Percentiles rank a stretch among this genome's conserved stretches.
Conservation (phyloP, 2,888 invertebrate species). For the Dasypogon diadema region DNA sequence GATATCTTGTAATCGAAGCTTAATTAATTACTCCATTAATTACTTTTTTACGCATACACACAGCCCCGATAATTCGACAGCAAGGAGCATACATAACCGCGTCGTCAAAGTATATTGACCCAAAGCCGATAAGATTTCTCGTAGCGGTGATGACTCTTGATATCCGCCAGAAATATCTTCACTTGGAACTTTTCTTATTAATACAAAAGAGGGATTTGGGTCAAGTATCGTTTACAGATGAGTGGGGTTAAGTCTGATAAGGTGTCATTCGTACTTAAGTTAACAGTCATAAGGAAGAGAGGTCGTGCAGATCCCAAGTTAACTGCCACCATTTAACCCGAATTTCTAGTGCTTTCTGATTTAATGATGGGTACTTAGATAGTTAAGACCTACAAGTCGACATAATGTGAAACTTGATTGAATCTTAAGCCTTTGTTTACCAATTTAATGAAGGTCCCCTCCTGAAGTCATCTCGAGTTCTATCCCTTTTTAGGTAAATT, state of each 20-base stretch:
- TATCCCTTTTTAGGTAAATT: neutral
- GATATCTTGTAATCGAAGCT: no score
- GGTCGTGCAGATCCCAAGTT: no score
- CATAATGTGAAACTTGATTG: no score
- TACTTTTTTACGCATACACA: slow-evolving; percentile 3
- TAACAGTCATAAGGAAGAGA: neutral
- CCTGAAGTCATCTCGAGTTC: neutral
- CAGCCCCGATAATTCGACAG: neutral
- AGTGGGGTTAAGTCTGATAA: slow-evolving; percentile 30
- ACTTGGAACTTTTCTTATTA: slow-evolving; percentile 35
- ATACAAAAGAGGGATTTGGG: slow-evolving; percentile 18
- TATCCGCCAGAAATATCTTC: slow-evolving; percentile 14
- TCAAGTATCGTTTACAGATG: slow-evolving; percentile 22
- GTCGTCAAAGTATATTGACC: slow-evolving; percentile 11
- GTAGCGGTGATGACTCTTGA: slow-evolving; percentile 2
- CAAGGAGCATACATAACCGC: neutral
- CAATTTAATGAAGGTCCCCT: neutral
- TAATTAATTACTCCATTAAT: slow-evolving; percentile 25
- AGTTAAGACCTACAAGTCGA: no score
- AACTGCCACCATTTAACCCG: slow-evolving; percentile 7
- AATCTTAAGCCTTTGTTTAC: neutral
- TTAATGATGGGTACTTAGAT: neutral
- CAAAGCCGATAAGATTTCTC: slow-evolving; percentile 21
- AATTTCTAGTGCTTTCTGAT: slow-evolving; percentile 23
- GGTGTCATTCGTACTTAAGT: slow-evolving; percentile 22